phyloP scores from a whole-genome alignment of 2,888 invertebrate genomes.

The Anthophora plumipes region DNA sequence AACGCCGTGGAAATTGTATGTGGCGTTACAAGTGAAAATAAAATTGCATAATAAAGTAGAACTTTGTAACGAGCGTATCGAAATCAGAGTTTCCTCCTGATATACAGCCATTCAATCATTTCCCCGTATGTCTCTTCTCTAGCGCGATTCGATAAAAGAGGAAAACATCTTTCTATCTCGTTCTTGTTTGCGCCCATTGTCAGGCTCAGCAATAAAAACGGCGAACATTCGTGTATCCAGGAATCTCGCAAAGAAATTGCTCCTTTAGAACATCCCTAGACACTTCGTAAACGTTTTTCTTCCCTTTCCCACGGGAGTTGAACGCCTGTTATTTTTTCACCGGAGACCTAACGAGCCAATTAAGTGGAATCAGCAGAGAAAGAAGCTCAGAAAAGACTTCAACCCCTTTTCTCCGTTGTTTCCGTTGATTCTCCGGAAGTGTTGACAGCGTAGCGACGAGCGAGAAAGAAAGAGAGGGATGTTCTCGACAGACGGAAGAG shows the following conservation, averaged over 20 bases:
- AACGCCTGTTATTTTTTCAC: not conserved
- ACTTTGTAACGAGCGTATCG: no score
- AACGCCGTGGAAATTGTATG: no score
- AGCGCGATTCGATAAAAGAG: conserved; percentile 14
- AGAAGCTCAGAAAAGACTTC: not conserved
- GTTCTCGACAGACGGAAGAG: conserved; percentile 46
- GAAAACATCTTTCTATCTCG: not conserved
- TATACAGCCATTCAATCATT: not conserved
- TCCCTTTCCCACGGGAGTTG: not conserved
- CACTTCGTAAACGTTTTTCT: conserved; percentile 8
- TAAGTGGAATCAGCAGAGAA: conserved; percentile 12
- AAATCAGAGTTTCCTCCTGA: no score
- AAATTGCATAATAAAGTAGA: no score
- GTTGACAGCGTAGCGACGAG: conserved; percentile 28
- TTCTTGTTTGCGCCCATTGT: not conserved
- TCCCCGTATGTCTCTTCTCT: not conserved
- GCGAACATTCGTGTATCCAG: not conserved
- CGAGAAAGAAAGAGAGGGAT: no score
- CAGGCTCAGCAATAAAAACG: not conserved
- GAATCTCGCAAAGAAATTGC: conserved; percentile 21
- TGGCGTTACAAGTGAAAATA: no score
- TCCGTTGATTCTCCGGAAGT: conserved; percentile 24
- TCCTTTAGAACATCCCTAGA: not conserved
- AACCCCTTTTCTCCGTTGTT: not conserved
- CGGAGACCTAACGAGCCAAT: conserved; percentile 8